These are phyloP conservation scores for Dendrocincla fuliginosa DNA, from an alignment of 2,797 vertebrate genomes.

Conservation along the genomic window DNA sequence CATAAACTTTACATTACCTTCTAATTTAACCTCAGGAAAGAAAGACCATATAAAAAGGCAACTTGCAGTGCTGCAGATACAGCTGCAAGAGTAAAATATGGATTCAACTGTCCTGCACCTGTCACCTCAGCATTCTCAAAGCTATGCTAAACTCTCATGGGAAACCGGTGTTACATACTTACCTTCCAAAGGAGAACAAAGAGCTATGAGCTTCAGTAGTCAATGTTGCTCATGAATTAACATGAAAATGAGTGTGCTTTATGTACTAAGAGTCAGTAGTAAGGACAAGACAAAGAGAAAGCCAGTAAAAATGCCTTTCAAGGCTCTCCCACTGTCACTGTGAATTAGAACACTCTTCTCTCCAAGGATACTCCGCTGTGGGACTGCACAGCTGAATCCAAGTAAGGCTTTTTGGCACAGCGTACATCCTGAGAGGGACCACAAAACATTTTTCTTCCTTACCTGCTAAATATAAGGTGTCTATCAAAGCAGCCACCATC, in stretches of 20 bases:
- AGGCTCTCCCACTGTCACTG: background rate
- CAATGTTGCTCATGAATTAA: background rate
- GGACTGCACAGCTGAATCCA: background rate
- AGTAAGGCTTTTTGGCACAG: background rate
- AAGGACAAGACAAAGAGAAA: background rate
- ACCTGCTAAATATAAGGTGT: conserved; percentile 99
- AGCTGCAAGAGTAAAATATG: background rate
- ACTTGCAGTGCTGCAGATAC: background rate
- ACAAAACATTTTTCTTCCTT: conserved; percentile 42
- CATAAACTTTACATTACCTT: background rate
- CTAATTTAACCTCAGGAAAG: background rate
- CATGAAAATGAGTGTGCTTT: background rate
- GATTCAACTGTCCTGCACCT: background rate
- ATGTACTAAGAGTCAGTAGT: background rate
- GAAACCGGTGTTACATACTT: background rate
- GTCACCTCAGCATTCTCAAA: background rate
- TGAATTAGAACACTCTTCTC: background rate
- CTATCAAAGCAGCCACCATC: conserved; percentile 98
- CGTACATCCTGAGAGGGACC: background rate
- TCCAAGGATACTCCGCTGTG: background rate
- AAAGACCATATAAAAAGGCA: background rate
- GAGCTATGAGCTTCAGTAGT: background rate
- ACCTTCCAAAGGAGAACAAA: background rate
- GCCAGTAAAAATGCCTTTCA: background rate
- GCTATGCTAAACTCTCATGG: background rate